These are phyloP conservation scores for Micromesistius poutassou DNA, from an alignment of 2,797 vertebrate species.

Conservation along the genomic window DNA sequence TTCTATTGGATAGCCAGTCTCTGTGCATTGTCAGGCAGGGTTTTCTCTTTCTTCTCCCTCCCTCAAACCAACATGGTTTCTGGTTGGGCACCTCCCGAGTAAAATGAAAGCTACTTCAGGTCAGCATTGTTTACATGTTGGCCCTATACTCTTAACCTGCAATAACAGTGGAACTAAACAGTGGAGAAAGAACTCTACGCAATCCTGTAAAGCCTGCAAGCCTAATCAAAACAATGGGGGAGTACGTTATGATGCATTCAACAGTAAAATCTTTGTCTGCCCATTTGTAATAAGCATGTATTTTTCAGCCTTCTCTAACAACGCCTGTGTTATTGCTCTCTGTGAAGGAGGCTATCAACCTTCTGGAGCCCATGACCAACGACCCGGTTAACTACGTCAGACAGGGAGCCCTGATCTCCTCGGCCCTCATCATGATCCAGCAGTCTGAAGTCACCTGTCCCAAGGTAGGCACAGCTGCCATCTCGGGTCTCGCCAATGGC, in stretches of 20 bases:
- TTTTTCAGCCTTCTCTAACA: neutral
- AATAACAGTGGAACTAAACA: constrained; percentile 9
- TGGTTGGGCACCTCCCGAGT: neutral
- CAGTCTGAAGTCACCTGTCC: constrained; percentile 97
- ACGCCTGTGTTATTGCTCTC: constrained; percentile 9
- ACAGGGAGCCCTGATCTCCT: constrained; percentile 95
- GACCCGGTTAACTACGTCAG: constrained; percentile 98
- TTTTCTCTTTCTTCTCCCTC: neutral
- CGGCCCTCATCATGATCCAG: constrained; percentile 97
- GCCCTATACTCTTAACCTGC: neutral
- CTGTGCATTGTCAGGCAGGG: constrained; percentile 5
- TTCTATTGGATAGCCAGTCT: neutral
- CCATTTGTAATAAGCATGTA: neutral
- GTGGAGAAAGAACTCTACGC: neutral
- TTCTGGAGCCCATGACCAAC: constrained; percentile 98
- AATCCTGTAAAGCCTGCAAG: neutral
- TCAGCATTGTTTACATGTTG: neutral
- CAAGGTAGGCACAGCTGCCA: constrained; percentile 74
- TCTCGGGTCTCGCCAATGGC: too few relatives aligned
- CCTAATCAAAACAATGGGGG: neutral
- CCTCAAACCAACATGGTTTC: neutral
- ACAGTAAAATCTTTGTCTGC: neutral
- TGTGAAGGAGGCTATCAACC: constrained; percentile 94
- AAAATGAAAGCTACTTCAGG: neutral
- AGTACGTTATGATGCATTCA: neutral